A percentile compares a stretch with the other conserved stretches of the same genome.
Evolutionary conservation across 1,140 invertebrate genomes (phyloP).

Genomic region (Thalassaphorura encarpata): DNA sequence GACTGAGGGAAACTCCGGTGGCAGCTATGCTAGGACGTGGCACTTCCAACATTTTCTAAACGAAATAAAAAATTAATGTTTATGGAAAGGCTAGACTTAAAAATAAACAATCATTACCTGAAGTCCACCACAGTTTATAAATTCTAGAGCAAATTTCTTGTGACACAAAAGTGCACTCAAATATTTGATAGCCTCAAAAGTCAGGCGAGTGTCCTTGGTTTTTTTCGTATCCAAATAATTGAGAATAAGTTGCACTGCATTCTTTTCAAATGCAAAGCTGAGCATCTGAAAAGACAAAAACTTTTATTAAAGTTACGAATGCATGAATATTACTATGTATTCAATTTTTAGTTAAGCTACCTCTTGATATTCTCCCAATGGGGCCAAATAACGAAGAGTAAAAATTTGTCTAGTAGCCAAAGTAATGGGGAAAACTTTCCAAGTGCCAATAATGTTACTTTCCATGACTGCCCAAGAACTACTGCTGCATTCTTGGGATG

Average conservation of each 20-base stretch:
- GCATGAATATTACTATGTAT: not conserved
- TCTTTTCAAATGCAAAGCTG: constrained; percentile 81
- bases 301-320: not conserved
- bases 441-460: constrained; percentile 68
- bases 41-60: constrained; percentile 67
- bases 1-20: constrained; percentile 87
- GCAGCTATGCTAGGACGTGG: constrained; percentile 86
- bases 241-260: constrained; percentile 76
- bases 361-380: constrained; percentile 95
- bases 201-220: constrained; percentile 77
- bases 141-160: constrained; percentile 95
- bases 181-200: constrained; percentile 91
- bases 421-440: constrained; percentile 78
- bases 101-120: constrained; percentile 43
- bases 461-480: constrained; percentile 86
- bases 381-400: constrained; percentile 82
- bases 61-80: not conserved
- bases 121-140: constrained; percentile 73
- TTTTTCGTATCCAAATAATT: constrained; percentile 73
- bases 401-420: constrained; percentile 78
- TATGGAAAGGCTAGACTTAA: not conserved
- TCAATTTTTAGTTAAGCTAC: constrained; percentile 41
- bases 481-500: constrained; percentile 50
- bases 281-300: constrained; percentile 56
- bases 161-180: constrained; percentile 85